Conservation (phyloP, 2,797 vertebrate species). For the Macropodus opercularis region DNA sequence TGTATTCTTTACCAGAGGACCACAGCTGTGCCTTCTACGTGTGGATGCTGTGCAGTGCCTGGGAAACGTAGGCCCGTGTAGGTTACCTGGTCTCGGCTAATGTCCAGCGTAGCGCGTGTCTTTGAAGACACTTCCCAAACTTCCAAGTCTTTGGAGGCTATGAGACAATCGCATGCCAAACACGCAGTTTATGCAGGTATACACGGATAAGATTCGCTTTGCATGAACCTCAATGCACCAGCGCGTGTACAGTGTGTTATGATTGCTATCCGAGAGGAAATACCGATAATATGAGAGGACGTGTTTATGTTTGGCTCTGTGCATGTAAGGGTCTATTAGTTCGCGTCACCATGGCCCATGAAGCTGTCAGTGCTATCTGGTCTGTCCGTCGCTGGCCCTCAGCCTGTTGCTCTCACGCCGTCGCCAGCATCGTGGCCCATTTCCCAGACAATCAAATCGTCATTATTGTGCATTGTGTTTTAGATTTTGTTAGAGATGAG, state of each 20-base stretch:
- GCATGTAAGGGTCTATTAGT: not conserved
- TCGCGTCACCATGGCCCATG: too few relatives aligned
- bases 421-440: too few relatives aligned
- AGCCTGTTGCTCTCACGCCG: conserved; percentile 19
- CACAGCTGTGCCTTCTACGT: conserved; percentile 50
- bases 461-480: conserved; percentile 18
- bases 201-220: conserved; percentile 15
- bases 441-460: conserved; percentile 59
- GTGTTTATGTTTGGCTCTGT: not conserved
- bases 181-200: not conserved
- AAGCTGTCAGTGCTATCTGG: not conserved
- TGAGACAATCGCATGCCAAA: conserved; percentile 71
- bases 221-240: conserved; percentile 13
- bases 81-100: conserved; percentile 52
- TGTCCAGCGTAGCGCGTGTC: too few relatives aligned
- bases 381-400: conserved; percentile 1
- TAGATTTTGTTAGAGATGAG: conserved; percentile 9
- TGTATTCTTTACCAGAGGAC: too few relatives aligned
- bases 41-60: conserved; percentile 48
- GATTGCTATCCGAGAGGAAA: not conserved
- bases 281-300: not conserved
- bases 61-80: conserved; percentile 61
- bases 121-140: conserved; percentile 36
- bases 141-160: conserved; percentile 42
- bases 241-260: not conserved